Evolutionary conservation across 1,140 invertebrate genomes (phyloP).

Genomic region (Anoplophora glabripennis): DNA sequence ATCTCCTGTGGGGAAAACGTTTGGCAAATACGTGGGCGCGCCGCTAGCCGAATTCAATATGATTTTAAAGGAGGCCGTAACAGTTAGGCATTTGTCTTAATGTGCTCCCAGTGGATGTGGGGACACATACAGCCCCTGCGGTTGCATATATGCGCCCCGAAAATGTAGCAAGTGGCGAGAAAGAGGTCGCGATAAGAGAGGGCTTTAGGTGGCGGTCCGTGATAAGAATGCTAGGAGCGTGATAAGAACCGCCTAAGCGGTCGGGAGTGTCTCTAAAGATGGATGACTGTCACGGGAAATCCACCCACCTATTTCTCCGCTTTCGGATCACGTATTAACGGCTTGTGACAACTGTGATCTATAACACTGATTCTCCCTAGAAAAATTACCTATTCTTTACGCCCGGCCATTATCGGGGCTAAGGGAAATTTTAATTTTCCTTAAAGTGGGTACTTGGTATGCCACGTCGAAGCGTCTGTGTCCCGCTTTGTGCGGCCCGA

Average conservation of each 20-base stretch:
- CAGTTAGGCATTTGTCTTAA: slow-evolving; percentile 35
- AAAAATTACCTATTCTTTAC: slow-evolving; percentile 16
- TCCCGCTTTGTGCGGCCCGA: too few species aligned
- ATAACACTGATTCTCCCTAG: slow-evolving; percentile 44
- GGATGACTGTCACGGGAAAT: slow-evolving; percentile 50
- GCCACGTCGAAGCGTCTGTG: too few species aligned
- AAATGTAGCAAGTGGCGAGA: slow-evolving; percentile 31
- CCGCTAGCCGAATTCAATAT: background rate
- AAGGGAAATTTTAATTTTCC: slow-evolving; percentile 9
- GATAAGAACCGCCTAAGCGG: slow-evolving; percentile 46
- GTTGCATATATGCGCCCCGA: slow-evolving; percentile 15
- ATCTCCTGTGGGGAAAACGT: too few species aligned
- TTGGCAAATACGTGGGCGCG: too few species aligned
- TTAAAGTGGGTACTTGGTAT: background rate
- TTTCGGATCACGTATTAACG: slow-evolving; percentile 47
- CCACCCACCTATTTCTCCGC: slow-evolving; percentile 40
- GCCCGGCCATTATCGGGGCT: background rate
- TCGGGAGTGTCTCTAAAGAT: slow-evolving; percentile 48
- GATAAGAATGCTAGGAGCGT: slow-evolving; percentile 47
- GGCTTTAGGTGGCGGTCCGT: slow-evolving; percentile 39
- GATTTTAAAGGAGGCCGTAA: slow-evolving; percentile 15
- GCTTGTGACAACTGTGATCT: slow-evolving; percentile 50
- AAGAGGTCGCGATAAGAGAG: slow-evolving; percentile 44
- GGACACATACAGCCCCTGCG: slow-evolving; percentile 34
- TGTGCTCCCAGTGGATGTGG: slow-evolving; percentile 34